phyloP scores from a whole-genome alignment of 2,888 invertebrate genomes.

The Chrysolina haemoptera region DNA sequence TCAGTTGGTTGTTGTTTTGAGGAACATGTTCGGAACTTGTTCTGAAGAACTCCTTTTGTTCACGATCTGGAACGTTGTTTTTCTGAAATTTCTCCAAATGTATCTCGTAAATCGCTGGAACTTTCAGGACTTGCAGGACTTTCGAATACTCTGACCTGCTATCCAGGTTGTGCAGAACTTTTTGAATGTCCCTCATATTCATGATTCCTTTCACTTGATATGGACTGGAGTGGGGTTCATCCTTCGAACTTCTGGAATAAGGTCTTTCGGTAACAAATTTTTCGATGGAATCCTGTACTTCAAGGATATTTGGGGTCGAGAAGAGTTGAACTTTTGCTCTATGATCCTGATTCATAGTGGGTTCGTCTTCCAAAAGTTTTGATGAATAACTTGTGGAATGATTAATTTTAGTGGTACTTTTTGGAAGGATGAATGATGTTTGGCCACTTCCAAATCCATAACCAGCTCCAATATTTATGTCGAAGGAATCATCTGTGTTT shows the following conservation, averaged over 20 bases:
- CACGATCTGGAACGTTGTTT: neutral
- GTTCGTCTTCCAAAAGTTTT: conserved; percentile 26
- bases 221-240: neutral
- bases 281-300: neutral
- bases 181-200: conserved; percentile 44
- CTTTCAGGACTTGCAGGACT: conserved; percentile 56
- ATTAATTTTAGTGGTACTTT: conserved; percentile 37
- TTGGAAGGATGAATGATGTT: conserved; percentile 27
- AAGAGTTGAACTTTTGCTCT: conserved; percentile 21
- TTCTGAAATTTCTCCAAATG: conserved; percentile 51
- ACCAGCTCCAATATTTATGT: conserved; percentile 49
- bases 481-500: conserved; percentile 41
- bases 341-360: conserved; percentile 10
- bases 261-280: neutral
- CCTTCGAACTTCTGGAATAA: neutral
- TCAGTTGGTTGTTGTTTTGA: neutral
- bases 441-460: conserved; percentile 42
- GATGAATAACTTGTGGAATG: conserved; percentile 31
- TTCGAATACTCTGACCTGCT: conserved; percentile 39
- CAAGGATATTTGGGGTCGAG: neutral
- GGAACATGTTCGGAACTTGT: neutral
- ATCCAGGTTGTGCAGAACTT: conserved; percentile 42
- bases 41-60: neutral
- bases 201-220: conserved; percentile 14
- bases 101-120: conserved; percentile 59